Conservation (phyloP, 2,888 invertebrate species). For the Plebejus anna region DNA sequence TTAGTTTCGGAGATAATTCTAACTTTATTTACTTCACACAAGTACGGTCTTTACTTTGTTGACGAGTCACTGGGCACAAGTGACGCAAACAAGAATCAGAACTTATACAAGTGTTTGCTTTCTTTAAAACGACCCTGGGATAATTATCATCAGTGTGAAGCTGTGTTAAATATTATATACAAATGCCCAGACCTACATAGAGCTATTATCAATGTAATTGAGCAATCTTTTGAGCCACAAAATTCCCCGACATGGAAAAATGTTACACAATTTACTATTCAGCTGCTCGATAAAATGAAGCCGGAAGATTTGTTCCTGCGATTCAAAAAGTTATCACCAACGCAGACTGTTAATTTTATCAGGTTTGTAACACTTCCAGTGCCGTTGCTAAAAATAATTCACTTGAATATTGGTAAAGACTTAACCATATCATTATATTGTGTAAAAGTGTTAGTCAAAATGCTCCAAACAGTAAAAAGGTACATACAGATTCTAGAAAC, state of each 20-base stretch:
- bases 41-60: constrained; percentile 87
- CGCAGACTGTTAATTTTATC: constrained; percentile 77
- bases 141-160: constrained; percentile 81
- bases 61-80: constrained; percentile 83
- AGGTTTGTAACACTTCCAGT: constrained; percentile 72
- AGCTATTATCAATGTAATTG: constrained; percentile 79
- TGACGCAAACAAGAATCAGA: constrained; percentile 80
- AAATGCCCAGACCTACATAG: constrained; percentile 87
- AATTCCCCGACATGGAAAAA: constrained; percentile 77
- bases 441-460: constrained; percentile 74
- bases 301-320: constrained; percentile 72
- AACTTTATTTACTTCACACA: constrained; percentile 87
- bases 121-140: constrained; percentile 85
- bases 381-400: constrained; percentile 69
- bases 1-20: constrained; percentile 85
- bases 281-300: constrained; percentile 65
- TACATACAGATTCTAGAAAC: constrained; percentile 75
- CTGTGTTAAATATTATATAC: constrained; percentile 81
- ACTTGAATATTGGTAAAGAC: constrained; percentile 57
- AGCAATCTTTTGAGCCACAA: constrained; percentile 81
- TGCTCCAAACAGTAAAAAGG: constrained; percentile 73
- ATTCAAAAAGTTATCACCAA: constrained; percentile 62
- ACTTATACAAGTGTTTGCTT: constrained; percentile 82
- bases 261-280: constrained; percentile 66
- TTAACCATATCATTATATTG: constrained; percentile 67